Evolutionary conservation across 2,797 vertebrate genomes (phyloP).

Genomic region (Pteropus rufus): DNA sequence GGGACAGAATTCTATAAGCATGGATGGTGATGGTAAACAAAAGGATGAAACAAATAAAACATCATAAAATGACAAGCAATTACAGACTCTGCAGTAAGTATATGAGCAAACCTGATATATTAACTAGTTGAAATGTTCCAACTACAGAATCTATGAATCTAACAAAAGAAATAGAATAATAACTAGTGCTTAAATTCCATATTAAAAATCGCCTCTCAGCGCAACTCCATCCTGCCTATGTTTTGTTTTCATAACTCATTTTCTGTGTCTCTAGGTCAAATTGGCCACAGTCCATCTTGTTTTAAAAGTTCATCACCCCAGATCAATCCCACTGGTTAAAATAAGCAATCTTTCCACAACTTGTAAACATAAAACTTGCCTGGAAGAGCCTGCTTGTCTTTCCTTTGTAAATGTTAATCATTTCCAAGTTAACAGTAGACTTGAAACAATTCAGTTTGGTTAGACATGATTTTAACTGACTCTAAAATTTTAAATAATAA

Average conservation of each 20-base stretch:
- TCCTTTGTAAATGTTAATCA: slow-evolving; percentile 22
- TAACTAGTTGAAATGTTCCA: slow-evolving; percentile 61
- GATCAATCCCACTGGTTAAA: slow-evolving; percentile 39
- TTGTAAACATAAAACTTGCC: slow-evolving; percentile 66
- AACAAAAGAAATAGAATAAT: slow-evolving; percentile 68
- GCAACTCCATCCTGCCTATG: not conserved
- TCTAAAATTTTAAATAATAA: slow-evolving; percentile 28
- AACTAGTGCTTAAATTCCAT: slow-evolving; percentile 50
- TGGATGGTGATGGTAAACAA: not conserved
- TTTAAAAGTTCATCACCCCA: slow-evolving; percentile 57
- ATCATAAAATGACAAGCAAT: not conserved
- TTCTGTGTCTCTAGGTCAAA: slow-evolving; percentile 61
- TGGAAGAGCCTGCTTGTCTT: slow-evolving; percentile 34
- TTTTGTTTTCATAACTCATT: slow-evolving; percentile 62
- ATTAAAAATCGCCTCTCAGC: not conserved
- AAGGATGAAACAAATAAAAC: not conserved
- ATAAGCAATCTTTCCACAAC: slow-evolving; percentile 57
- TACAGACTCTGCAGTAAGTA: not conserved
- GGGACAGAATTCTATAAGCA: not conserved
- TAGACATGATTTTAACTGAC: not conserved
- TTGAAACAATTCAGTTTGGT: slow-evolving; percentile 22
- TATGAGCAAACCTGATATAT: slow-evolving; percentile 3
- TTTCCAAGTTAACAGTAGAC: slow-evolving; percentile 33
- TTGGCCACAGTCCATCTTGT: slow-evolving; percentile 31
- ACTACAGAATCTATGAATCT: slow-evolving; percentile 64